phyloP scores from a whole-genome alignment of 2,888 invertebrate species.

The Loripinus fragilis region DNA sequence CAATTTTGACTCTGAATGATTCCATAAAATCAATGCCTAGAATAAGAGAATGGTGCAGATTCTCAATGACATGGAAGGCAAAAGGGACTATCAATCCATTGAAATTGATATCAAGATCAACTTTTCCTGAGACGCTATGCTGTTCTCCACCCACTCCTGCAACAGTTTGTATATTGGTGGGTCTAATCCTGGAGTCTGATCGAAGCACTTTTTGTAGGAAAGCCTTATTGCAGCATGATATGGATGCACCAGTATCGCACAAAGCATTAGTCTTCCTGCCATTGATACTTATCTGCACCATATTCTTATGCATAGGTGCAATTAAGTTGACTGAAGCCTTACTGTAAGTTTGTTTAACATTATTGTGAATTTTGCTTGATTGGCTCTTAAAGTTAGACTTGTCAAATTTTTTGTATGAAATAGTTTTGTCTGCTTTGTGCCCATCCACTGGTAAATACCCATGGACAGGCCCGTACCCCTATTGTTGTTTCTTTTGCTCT shows the following conservation, averaged over 20 bases:
- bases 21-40: conserved; percentile 47
- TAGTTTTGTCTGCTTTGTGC: no score
- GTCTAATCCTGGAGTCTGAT: not conserved
- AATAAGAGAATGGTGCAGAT: conserved; percentile 45
- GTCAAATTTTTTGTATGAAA: no score
- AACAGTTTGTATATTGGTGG: not conserved
- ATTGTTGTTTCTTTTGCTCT: not conserved
- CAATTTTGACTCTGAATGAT: conserved; percentile 29
- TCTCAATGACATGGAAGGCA: no score
- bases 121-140: conserved; percentile 13
- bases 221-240: not conserved
- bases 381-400: not conserved
- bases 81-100: conserved; percentile 16
- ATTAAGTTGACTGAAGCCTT: not conserved
- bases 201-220: not conserved
- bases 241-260: not conserved
- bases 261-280: no score
- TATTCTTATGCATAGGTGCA: not conserved
- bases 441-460: no score
- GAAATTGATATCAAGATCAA: conserved; percentile 27
- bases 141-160: conserved; percentile 4
- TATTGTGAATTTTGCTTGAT: not conserved
- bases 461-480: conserved; percentile 7
- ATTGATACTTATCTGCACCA: no score
- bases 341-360: not conserved